phyloP scores from a whole-genome alignment of 2,113 vertebrate species.

The Oncorhynchus masou region DNA sequence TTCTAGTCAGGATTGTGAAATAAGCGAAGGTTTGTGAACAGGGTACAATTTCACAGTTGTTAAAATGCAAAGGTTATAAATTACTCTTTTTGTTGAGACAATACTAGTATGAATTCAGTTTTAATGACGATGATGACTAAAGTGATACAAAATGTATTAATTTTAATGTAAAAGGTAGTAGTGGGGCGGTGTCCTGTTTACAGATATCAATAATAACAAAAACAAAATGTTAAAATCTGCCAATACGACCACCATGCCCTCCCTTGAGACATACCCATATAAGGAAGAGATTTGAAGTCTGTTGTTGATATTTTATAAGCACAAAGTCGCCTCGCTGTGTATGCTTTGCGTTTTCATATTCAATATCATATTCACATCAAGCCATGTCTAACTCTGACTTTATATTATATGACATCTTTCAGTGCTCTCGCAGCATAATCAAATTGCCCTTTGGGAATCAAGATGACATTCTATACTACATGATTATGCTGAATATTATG shows the following conservation, averaged over 20 bases:
- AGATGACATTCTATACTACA: constrained; percentile 52
- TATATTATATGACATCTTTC: constrained; percentile 6
- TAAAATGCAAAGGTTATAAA: not conserved
- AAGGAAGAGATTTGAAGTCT: no score
- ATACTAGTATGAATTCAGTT: not conserved
- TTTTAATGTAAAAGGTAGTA: no score
- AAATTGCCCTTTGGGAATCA: constrained; percentile 53
- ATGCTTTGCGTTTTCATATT: not conserved
- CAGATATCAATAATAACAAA: no score
- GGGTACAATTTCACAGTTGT: not conserved
- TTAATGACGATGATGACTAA: not conserved
- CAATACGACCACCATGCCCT: no score
- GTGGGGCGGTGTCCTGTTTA: no score
- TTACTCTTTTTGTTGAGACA: not conserved
- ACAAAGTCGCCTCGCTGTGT: no score
- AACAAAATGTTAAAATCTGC: no score
- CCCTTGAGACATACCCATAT: no score
- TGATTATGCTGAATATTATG: constrained; percentile 56
- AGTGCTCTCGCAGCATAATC: constrained; percentile 44
- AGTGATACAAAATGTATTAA: not conserved
- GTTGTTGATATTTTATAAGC: no score
- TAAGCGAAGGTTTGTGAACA: not conserved
- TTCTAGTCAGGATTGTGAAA: constrained; percentile 9
- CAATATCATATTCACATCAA: not conserved
- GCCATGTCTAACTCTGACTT: not conserved